phyloP scores from a whole-genome alignment of 1,140 invertebrate genomes.

The Cyclargus thomasi region DNA sequence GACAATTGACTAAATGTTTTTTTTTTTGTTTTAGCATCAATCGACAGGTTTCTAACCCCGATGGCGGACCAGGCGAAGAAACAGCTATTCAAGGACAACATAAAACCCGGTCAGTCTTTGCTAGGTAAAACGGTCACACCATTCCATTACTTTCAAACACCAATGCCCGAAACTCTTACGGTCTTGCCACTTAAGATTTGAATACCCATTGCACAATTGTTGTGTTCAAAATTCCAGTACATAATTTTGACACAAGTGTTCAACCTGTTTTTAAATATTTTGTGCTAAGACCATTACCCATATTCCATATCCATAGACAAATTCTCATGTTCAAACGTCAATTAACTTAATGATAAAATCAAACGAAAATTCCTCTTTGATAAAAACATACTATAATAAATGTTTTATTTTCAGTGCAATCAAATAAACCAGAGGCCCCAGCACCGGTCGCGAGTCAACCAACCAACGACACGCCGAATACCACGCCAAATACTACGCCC shows the following conservation, averaged over 20 bases:
- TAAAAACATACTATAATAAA: too few species aligned
- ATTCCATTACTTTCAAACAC: not conserved
- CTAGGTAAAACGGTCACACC: constrained; percentile 49
- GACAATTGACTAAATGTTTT: not conserved
- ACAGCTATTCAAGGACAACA: constrained; percentile 76
- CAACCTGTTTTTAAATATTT: too few species aligned
- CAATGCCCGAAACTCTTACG: too few species aligned
- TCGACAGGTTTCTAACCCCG: constrained; percentile 75
- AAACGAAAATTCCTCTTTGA: too few species aligned
- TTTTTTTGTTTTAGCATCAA: constrained; percentile 60
- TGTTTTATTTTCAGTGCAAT: constrained; percentile 39
- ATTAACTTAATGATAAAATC: too few species aligned
- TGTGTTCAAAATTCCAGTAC: too few species aligned
- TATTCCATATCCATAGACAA: too few species aligned
- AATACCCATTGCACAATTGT: constrained; percentile 1
- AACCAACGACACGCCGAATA: constrained; percentile 37
- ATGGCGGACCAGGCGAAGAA: constrained; percentile 75
- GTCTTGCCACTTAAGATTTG: too few species aligned
- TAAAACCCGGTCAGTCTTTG: constrained; percentile 76
- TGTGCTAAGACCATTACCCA: too few species aligned
- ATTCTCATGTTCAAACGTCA: too few species aligned
- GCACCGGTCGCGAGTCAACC: constrained; percentile 22
- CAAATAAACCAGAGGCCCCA: constrained; percentile 36
- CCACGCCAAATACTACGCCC: constrained; percentile 45
- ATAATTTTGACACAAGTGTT: too few species aligned